phyloP scores from a whole-genome alignment of 2,797 vertebrate genomes.

The Linurgus olivaceus region DNA sequence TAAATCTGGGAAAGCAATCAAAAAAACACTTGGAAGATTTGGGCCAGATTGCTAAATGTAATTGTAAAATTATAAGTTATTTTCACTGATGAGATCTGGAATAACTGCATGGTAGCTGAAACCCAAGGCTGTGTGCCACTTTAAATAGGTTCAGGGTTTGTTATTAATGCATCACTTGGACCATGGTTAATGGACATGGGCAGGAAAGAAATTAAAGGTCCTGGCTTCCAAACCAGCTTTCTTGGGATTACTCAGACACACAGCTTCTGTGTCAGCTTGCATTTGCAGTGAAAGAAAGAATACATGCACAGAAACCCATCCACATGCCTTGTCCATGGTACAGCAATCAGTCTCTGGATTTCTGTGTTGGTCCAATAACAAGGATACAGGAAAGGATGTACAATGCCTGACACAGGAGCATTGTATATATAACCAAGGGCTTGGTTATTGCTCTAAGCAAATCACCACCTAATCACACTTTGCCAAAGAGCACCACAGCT shows the following conservation, averaged over 20 bases:
- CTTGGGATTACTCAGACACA: background rate
- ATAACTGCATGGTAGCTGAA: background rate
- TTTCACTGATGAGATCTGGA: background rate
- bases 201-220: background rate
- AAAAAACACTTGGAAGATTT: background rate
- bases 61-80: background rate
- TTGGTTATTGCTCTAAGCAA: background rate
- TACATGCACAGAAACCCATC: accelerated
- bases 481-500: background rate
- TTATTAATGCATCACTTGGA: background rate
- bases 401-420: background rate
- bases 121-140: background rate
- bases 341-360: background rate
- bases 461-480: background rate
- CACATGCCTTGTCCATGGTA: background rate
- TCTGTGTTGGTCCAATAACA: background rate
- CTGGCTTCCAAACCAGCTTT: background rate
- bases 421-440: no score
- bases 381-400: background rate
- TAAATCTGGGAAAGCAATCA: background rate
- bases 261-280: background rate
- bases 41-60: background rate
- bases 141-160: background rate
- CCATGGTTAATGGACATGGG: background rate
- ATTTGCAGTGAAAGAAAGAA: background rate